Percentiles rank a stretch among this genome's conserved stretches.
Conservation (phyloP, 1,140 invertebrate species). For the Pantala flavescens region DNA sequence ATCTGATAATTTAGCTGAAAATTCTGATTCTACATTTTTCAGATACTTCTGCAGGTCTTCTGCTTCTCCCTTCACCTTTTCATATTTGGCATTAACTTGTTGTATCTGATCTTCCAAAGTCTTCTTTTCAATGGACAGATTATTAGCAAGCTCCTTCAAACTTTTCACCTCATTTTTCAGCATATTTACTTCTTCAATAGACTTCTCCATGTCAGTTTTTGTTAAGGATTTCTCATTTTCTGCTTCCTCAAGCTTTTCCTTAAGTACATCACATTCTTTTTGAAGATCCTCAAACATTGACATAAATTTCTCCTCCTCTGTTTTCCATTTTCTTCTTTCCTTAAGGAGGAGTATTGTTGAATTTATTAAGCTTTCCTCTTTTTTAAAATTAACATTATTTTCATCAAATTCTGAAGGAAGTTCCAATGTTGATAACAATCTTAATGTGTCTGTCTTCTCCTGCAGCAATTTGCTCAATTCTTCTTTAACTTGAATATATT, state of each 20-base stretch:
- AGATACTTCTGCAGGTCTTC: neutral
- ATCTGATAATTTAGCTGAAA: no score
- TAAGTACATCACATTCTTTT: conserved; percentile 19
- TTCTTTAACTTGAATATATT: conserved; percentile 37
- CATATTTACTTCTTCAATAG: conserved; percentile 7
- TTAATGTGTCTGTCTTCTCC: no score
- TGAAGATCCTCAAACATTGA: neutral
- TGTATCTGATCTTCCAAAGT: conserved; percentile 19
- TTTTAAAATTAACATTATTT: conserved; percentile 31
- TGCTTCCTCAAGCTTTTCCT: conserved; percentile 16
- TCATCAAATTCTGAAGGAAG: conserved; percentile 26
- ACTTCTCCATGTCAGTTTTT: conserved; percentile 12
- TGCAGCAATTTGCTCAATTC: conserved; percentile 33
- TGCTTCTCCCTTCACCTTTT: neutral
- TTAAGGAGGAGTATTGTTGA: conserved; percentile 25
- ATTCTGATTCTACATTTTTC: no score
- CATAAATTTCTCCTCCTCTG: neutral
- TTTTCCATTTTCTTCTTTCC: conserved; percentile 16
- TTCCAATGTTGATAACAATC: no score
- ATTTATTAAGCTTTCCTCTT: conserved; percentile 32
- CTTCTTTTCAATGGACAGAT: conserved; percentile 15
- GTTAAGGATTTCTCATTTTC: neutral
- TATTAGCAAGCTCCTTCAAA: conserved; percentile 11
- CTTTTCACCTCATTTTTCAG: conserved; percentile 18
- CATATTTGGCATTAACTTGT: conserved; percentile 19